Conservation (phyloP, 1,140 invertebrate genomes). For the Colletes gigas region DNA sequence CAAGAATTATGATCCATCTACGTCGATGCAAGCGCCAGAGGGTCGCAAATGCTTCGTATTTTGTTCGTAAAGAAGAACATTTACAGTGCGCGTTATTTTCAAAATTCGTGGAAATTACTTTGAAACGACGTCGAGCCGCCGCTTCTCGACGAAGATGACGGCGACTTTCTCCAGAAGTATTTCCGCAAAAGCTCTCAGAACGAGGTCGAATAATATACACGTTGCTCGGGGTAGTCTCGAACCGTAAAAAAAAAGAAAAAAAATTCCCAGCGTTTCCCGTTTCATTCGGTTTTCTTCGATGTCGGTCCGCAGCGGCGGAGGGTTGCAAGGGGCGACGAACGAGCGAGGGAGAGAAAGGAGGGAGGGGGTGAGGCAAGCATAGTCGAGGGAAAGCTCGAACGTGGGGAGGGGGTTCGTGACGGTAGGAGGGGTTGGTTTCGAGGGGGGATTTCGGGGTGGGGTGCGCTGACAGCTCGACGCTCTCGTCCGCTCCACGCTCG, state of each 20-base stretch:
- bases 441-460: slow-evolving; percentile 76
- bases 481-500: slow-evolving; percentile 75
- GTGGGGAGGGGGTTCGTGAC: slow-evolving; percentile 48
- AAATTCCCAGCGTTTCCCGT: slow-evolving; percentile 19
- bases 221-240: neutral
- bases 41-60: slow-evolving; percentile 60
- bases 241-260: neutral
- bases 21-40: slow-evolving; percentile 66
- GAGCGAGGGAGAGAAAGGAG: slow-evolving; percentile 24
- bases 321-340: slow-evolving; percentile 22
- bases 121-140: no score
- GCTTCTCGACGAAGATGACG: neutral
- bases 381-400: slow-evolving; percentile 50
- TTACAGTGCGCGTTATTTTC: no score
- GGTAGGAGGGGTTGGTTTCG: slow-evolving; percentile 65
- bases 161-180: neutral
- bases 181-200: neutral
- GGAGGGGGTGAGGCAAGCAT: slow-evolving; percentile 44
- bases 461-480: slow-evolving; percentile 81
- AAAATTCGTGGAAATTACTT: no score
- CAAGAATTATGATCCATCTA: slow-evolving; percentile 74
- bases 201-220: neutral
- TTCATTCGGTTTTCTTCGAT: slow-evolving; percentile 38
- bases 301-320: neutral
- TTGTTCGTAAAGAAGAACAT: no score